These are phyloP conservation scores for Megaceryle torquata DNA, from an alignment of 2,113 vertebrate species.

Conservation along the genomic window DNA sequence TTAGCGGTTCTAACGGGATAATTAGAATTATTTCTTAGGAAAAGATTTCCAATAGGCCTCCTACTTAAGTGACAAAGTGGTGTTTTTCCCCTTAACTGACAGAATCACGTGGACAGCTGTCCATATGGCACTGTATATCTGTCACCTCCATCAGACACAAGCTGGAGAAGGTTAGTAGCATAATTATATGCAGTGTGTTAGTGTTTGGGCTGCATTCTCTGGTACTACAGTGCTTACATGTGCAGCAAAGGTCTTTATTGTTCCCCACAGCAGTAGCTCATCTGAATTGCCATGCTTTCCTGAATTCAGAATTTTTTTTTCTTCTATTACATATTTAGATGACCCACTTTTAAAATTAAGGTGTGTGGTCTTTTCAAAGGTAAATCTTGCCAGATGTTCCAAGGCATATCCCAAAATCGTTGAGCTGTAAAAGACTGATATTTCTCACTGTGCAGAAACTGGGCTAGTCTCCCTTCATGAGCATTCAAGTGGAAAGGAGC, in stretches of 20 bases:
- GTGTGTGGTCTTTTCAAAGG: neutral
- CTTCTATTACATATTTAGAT: neutral
- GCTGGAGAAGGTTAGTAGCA: conserved; percentile 92
- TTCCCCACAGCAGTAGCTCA: neutral
- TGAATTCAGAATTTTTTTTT: neutral
- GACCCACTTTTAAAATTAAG: fast-evolving
- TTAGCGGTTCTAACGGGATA: neutral
- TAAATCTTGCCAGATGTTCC: neutral
- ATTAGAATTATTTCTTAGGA: neutral
- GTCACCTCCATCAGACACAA: conserved; percentile 93
- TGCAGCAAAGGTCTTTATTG: neutral
- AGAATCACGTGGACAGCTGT: conserved; percentile 92
- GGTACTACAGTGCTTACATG: fast-evolving
- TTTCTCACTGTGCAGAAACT: neutral
- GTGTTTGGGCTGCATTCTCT: neutral
- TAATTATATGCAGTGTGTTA: fast-evolving
- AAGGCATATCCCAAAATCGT: neutral
- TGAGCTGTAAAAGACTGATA: neutral
- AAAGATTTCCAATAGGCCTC: neutral
- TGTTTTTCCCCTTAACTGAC: conserved; percentile 78
- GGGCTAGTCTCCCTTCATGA: neutral
- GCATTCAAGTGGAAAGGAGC: neutral
- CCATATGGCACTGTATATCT: conserved; percentile 96
- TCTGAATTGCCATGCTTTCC: neutral
- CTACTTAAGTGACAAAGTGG: neutral